phyloP scores from a whole-genome alignment of 2,113 vertebrate genomes.

The Australoheros scitulus region DNA sequence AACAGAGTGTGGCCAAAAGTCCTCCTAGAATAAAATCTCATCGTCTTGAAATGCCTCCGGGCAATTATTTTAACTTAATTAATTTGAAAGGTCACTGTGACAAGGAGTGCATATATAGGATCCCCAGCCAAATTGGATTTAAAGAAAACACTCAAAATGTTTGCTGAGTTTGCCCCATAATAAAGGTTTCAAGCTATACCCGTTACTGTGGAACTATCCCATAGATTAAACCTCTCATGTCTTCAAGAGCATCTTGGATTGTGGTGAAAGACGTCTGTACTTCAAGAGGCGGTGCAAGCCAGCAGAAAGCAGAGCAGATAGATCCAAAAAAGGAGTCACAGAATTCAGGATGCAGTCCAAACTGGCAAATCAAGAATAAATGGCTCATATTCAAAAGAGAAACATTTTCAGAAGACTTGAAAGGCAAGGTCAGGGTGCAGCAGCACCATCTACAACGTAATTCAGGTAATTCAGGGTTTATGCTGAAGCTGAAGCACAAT shows the following conservation, averaged over 20 bases:
- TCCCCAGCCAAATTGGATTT: not conserved
- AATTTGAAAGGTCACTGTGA: not conserved
- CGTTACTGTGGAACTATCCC: not conserved
- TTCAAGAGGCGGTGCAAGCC: not conserved
- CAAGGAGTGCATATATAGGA: not conserved
- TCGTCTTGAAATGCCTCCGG: too few relatives aligned
- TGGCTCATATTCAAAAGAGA: not conserved
- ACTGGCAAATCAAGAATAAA: not conserved
- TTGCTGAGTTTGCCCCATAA: not conserved
- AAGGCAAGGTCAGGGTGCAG: not conserved
- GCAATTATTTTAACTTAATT: too few relatives aligned
- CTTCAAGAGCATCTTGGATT: not conserved
- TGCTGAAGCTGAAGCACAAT: not conserved
- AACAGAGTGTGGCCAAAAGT: too few relatives aligned
- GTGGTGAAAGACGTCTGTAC: not conserved
- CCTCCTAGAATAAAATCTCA: too few relatives aligned
- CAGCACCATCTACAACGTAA: not conserved
- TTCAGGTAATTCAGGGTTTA: accelerated
- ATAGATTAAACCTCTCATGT: not conserved
- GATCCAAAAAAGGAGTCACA: not conserved
- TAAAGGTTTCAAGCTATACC: not conserved
- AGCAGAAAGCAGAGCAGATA: not conserved
- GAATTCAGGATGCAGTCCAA: not conserved
- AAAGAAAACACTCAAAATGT: not conserved
- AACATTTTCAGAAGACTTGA: not conserved